Evolutionary conservation across 2,888 invertebrate genomes (phyloP).

Genomic region (Temnothorax rugatulus): DNA sequence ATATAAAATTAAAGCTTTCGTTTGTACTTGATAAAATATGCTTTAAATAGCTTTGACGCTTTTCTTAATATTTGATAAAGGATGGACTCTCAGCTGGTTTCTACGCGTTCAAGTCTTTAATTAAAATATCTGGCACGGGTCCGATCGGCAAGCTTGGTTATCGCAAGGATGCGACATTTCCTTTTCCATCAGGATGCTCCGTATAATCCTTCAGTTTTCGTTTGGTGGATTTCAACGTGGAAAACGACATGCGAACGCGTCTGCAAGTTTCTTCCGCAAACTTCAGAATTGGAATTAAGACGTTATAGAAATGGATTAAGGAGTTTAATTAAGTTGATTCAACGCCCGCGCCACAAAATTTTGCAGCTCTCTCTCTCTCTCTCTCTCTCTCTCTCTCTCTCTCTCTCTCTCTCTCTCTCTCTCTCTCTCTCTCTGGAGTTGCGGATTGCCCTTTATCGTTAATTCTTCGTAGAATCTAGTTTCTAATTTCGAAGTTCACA

Average conservation of each 20-base stretch:
- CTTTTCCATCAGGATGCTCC: slow-evolving; percentile 65
- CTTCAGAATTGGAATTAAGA: slow-evolving; percentile 72
- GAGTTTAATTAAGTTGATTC: slow-evolving; percentile 78
- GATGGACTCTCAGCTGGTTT: not conserved
- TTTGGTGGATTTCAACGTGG: slow-evolving; percentile 64
- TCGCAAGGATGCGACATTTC: slow-evolving; percentile 66
- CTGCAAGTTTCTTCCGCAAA: slow-evolving; percentile 61
- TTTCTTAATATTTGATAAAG: slow-evolving; percentile 30
- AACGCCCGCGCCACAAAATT: slow-evolving; percentile 69
- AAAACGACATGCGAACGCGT: slow-evolving; percentile 73
- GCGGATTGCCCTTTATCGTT: slow-evolving; percentile 59
- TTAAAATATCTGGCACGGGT: slow-evolving; percentile 38
- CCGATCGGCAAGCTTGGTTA: slow-evolving; percentile 50
- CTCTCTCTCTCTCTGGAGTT: not conserved
- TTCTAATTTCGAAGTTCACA: slow-evolving; percentile 55
- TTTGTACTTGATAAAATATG: slow-evolving; percentile 13
- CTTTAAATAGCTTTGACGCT: not conserved
- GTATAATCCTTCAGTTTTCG: slow-evolving; percentile 63
- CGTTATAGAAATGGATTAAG: slow-evolving; percentile 78
- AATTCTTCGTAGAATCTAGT: slow-evolving; percentile 52
- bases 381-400: not conserved
- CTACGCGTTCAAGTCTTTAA: not conserved
- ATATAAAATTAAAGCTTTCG: not conserved
- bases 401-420: not conserved
- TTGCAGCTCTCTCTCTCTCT: slow-evolving; percentile 23